Evolutionary conservation across 2,888 invertebrate species (phyloP), one percentile per base, ranked within the genome.

Genomic region (Drosophila hawaiiensis): DNA sequence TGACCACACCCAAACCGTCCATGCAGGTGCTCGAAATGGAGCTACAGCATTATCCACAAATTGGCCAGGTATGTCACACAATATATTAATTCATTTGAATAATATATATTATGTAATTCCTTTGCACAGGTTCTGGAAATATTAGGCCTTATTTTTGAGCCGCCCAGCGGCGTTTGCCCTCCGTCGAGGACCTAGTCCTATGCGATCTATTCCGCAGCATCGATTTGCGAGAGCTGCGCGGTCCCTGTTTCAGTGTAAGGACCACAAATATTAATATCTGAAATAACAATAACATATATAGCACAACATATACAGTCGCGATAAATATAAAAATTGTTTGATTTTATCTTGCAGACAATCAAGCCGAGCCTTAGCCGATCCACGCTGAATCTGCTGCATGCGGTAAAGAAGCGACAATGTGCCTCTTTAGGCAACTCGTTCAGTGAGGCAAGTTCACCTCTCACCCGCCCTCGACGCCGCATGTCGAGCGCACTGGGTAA

Each of bases 121-220:
- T 16, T 16, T 89, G 97, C 6, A 16, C 90, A 97, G 97, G 96
- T 97, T 60, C 95, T 96, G 73, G 97, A 97, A 87, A 95, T 97
- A 69, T 94, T 97, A 80, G 96, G 96, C 87, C 94, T 95, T 85
- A 97, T 97, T 91, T 97, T 97, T 93, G 95, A 96, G 69, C 95
- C 95, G 68, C 94, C 94, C n/a, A 94, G 94, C 83, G 94, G 94
- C 80, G 95, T 95, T 71, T 96, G 96, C 81, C 97, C 59, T 95
- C 94, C 63, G 94, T 98, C 47, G 97, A 97, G 91, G 97, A 97
- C 92, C 94, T 98, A 86, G 94, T 97, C 67, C 94, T 97, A 60
- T 96, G 97, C 91, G 97, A 97, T 91, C 95, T 98, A 81, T 98
- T 98, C 94, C 94, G 97, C 83, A 97, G 97, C 92, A 97, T 98